Base-by-base conservation (phyloP, 2,888 invertebrate genomes). In the Parascotia fuliginaria region DNA sequence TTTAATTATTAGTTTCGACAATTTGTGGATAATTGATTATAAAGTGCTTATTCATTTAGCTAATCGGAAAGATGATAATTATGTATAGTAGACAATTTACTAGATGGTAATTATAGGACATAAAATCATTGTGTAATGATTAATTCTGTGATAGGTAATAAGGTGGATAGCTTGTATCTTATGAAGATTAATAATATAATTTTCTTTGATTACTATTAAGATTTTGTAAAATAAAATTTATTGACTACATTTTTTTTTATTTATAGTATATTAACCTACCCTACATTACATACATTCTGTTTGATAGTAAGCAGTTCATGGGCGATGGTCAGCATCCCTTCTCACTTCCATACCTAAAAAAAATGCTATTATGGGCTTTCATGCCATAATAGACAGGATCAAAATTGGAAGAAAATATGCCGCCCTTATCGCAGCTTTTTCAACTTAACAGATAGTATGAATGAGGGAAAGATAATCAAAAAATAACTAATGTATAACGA, bases 101-200 rank as follows among this genome's bases (percentile, higher is more conserved):
- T 59, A 50, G 45, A 55, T 42, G 22, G 46, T 64, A 55, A 63
- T 49, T 52, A 38, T 55, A 54, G 34, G 27, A 43, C 55, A 63
- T 63, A 42, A 49, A 52, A 69, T 69, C 61, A 67, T 69, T 67
- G 19, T 59, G 44, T 36, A 56, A 69, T 70, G 67, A 69, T 64
- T 62, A 54, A 49, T 52, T 62, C 67, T 68, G 67, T 68, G 67
- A 68, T 68, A 65, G 65, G 48, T 64, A 48, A 60, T 59, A 40
- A 57, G 13, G 19, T 15, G 29, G 9, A 34, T 36, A n/a, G 14
- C 28, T 29, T 22, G 34, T 19, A 6, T 22, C 22, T 29, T 13
- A 4, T 9, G 36, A 42, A 34, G 40, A 47, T n/a, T n/a, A 50
- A 9, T 31, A 53, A 47, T 43, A 42, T 49, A 39, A 36, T 42